Evolutionary conservation across 1,140 invertebrate genomes (phyloP).

Genomic region (Harlomillsia oculata): DNA sequence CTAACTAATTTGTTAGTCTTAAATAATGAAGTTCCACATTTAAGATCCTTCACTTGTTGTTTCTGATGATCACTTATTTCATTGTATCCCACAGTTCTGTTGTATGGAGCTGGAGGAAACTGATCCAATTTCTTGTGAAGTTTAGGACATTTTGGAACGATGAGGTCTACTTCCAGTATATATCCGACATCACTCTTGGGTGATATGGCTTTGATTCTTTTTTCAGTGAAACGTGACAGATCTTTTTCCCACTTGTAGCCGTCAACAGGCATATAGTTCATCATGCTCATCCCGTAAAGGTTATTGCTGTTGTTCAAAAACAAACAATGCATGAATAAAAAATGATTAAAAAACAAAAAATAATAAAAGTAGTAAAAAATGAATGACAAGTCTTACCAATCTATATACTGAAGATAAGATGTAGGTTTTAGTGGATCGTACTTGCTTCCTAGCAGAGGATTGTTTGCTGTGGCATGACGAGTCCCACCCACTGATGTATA

Average conservation of each 20-base stretch:
- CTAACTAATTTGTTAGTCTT: neutral
- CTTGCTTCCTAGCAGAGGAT: neutral
- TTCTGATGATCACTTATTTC: neutral
- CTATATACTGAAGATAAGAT: too few species aligned
- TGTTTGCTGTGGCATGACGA: neutral
- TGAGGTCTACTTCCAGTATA: neutral
- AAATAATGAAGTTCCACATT: neutral
- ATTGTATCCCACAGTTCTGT: neutral
- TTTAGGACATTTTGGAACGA: neutral
- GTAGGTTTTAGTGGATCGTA: neutral
- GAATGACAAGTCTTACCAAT: too few species aligned
- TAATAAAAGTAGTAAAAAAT: too few species aligned
- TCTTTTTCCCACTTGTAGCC: neutral
- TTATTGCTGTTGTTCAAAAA: too few species aligned
- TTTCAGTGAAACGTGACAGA: too few species aligned
- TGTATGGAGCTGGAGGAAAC: conserved; percentile 4
- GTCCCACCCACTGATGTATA: neutral
- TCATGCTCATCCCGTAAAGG: neutral
- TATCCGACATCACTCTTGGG: too few species aligned
- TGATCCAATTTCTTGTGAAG: neutral
- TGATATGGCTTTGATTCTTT: too few species aligned
- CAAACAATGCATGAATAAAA: too few species aligned
- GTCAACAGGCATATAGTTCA: neutral
- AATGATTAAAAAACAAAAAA: too few species aligned
- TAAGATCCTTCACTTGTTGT: neutral